These are phyloP conservation scores for Progne subis DNA, from an alignment of 2,113 vertebrate genomes.

Conservation along the genomic window DNA sequence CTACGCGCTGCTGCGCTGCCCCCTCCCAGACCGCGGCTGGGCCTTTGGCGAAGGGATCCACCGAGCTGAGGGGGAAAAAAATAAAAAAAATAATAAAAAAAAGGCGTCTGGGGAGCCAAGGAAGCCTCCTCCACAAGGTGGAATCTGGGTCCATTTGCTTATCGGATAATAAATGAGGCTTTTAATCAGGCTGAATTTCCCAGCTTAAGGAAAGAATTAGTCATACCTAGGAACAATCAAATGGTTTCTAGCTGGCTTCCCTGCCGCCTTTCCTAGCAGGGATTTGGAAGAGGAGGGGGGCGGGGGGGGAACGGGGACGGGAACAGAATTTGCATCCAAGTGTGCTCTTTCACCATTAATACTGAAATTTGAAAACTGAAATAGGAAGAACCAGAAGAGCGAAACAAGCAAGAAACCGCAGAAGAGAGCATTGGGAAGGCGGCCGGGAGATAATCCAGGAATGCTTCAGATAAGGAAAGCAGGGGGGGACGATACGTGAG, in stretches of 20 bases:
- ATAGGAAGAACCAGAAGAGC: conserved; percentile 7
- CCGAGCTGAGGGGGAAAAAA: not conserved
- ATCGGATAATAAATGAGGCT: conserved; percentile 74
- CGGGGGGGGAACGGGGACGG: no score
- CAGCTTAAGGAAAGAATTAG: conserved; percentile 74
- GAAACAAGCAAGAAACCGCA: conserved; percentile 33
- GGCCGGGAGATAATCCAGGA: conserved; percentile 72
- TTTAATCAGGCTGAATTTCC: conserved; percentile 72
- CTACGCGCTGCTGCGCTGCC: not conserved
- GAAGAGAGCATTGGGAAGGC: conserved; percentile 49
- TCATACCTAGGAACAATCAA: conserved; percentile 69
- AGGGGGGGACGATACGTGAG: no score
- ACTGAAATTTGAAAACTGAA: conserved; percentile 66
- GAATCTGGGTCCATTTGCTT: conserved; percentile 68
- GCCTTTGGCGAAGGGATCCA: conserved; percentile 9
- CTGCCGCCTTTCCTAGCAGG: not conserved
- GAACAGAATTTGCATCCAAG: not conserved
- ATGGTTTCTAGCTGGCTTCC: conserved; percentile 58
- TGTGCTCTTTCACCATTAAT: conserved; percentile 35
- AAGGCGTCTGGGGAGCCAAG: not conserved
- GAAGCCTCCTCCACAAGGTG: conserved; percentile 61
- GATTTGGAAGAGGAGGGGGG: not conserved
- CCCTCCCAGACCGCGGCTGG: not conserved
- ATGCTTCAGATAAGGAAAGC: conserved; percentile 73
- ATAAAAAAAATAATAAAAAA: not conserved